Percentiles rank a stretch among this genome's conserved stretches.
Evolutionary conservation across 1,140 invertebrate genomes (phyloP).

Genomic region (Bombus impatiens): DNA sequence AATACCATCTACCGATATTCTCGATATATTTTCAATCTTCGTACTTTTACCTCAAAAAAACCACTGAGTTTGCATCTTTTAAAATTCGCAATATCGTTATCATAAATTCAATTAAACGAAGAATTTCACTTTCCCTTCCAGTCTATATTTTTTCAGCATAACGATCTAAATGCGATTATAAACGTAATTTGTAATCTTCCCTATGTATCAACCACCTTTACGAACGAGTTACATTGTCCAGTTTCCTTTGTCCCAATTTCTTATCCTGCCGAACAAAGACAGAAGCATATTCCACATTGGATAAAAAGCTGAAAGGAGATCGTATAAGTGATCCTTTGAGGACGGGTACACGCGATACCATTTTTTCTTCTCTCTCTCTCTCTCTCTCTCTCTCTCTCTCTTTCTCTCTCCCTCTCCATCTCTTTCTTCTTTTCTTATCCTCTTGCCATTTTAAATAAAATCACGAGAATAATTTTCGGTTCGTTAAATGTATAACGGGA

Average conservation of each 20-base stretch:
- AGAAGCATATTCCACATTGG: not conserved
- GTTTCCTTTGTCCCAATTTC: too few species aligned
- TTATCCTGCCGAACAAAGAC: not conserved
- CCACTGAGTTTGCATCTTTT: not conserved
- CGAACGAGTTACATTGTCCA: not conserved
- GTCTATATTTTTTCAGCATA: not conserved
- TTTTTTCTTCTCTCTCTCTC: not conserved
- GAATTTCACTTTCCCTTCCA: not conserved
- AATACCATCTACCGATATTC: not conserved
- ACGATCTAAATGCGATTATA: not conserved
- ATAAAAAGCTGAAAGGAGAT: not conserved
- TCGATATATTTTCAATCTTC: not conserved
- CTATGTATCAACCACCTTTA: not conserved
- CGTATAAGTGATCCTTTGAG: not conserved
- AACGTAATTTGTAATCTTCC: not conserved
- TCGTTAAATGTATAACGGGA: slow-evolving; percentile 10
- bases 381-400: too few species aligned
- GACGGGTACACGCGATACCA: not conserved
- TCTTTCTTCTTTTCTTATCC: too few species aligned
- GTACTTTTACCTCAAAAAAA: not conserved
- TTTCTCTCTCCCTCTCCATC: too few species aligned
- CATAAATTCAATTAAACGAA: not conserved
- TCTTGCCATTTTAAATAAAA: not conserved
- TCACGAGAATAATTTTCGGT: not conserved
- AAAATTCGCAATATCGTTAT: not conserved